These are phyloP conservation scores for Actinopyga echinites DNA, from an alignment of 53 echinoderm and acorn worm species.

Conservation along the genomic window DNA sequence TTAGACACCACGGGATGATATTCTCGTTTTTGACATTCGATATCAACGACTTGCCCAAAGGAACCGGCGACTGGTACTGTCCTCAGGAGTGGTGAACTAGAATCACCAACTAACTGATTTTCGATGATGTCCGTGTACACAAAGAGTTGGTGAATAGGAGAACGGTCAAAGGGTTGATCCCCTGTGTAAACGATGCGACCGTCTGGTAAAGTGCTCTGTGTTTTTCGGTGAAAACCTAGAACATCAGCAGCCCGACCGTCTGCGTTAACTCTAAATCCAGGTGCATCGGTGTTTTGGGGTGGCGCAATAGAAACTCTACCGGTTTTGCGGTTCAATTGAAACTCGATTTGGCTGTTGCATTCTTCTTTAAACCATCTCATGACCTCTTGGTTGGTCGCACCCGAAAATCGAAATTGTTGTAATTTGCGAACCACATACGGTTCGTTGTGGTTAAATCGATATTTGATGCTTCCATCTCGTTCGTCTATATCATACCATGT, in stretches of 20 bases:
- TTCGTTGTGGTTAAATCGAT: background rate
- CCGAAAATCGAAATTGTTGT: background rate
- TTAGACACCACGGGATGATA: constrained; percentile 63
- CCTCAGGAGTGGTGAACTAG: constrained; percentile 50
- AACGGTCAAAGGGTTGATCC: constrained; percentile 16
- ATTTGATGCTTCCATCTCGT: background rate
- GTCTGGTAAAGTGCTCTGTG: background rate
- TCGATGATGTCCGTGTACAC: constrained; percentile 68
- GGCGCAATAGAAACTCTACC: background rate
- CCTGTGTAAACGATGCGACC: background rate
- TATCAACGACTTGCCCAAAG: constrained; percentile 27
- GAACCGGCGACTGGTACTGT: constrained; percentile 36
- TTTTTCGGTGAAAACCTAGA: background rate
- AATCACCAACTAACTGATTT: constrained; percentile 66
- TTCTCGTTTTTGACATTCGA: constrained; percentile 45
- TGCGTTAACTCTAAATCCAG: background rate
- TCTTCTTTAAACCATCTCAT: background rate
- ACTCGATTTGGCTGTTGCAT: background rate
- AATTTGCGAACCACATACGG: background rate
- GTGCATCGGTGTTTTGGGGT: background rate
- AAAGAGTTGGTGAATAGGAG: constrained; percentile 22
- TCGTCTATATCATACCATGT: constrained; percentile 10
- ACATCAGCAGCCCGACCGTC: background rate
- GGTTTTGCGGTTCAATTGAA: background rate
- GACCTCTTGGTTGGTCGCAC: background rate